Base-by-base conservation (phyloP, 2,113 vertebrate species). In the Scortum barcoo region DNA sequence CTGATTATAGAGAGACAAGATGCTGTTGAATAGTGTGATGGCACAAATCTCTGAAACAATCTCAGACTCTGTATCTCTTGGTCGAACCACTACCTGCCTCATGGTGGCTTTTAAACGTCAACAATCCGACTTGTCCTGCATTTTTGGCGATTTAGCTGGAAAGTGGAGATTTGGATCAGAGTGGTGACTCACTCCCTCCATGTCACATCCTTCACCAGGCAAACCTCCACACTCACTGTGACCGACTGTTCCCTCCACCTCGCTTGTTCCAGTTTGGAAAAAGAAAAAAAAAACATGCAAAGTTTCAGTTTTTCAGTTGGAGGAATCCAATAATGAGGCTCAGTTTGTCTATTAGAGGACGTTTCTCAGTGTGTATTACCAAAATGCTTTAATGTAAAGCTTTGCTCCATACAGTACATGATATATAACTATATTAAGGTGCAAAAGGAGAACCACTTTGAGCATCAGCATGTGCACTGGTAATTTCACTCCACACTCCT, bases 181-280 rank as follows among this genome's bases (percentile, higher is more conserved):
- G 28, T 0, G 7, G 56, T 86, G 83, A 88, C 67, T 89, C 86
- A 77, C 62, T 83, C 46, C 19, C 57, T 82, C 78, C 78, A 13
- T 51, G 75, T 72, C 69, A 60, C 78, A 5, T 67, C 75, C 80
- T 57, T 66, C 54, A 51, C 58, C 19, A 20, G 11, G 67, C 38
- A 42, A 66, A 72, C 8, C 62, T 66, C n/a, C 51, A 24, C 44
- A 0, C 16, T 80, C 33, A 11, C 78, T 53, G 61, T 70, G 75
- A 80, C 57, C 7, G 0, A 77, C 66, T 74, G 60, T 81, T 87
- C 87, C 83, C 80, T 76, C 28, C 42, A 12, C 19, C 54, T 58
- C 1, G 4, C 24, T 33, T 4, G 6, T 36, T 80, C 73, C 76
- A 79, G 51, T 72, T 42, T 48, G 77, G 84, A 69, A 72, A 50